Base-by-base conservation (phyloP, 2,797 vertebrate species). In the Ctenopoma multispine region DNA sequence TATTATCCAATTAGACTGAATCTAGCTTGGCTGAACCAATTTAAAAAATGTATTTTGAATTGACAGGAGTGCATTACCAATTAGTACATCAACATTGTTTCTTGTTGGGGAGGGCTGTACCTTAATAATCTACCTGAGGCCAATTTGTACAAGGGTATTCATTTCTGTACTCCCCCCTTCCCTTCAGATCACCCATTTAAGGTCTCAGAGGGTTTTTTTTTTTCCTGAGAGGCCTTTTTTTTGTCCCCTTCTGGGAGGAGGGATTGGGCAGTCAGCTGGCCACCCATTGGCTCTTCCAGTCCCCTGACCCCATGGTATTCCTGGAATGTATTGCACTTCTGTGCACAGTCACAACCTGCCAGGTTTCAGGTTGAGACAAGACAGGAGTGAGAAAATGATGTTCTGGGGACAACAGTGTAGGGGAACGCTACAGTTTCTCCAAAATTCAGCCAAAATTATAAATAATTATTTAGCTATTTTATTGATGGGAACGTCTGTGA, bases 321-420 rank as follows among this genome's bases (percentile, higher is more conserved):
- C 18, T 78, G 93, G 93, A 94, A 95, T 95, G 92, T 91, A 83
- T 92, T 75, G 68, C 82, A 85, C 85, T 90, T 82, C 86, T 88
- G 77, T 81, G 88, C 87, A 89, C 74, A 87, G 88, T 89, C 84
- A 80, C 85, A 88, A 92, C 89, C 89, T 91, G 90, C 86, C 85
- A 85, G 92, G 80, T 86, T 93, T 91, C 93, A 94, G 92, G 93
- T 94, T 92, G 90, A 91, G 90, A 94, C 92, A 93, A 90, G 90
- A 86, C 88, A 89, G 81, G 63, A 68, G 78, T 57, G 49, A 77
- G 68, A 88, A 40, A 40, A 40, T 4, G 12, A 69, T 69, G 77
- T 79, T 81, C 24, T 56, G n/a, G 58, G 67, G 55, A 65, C 58
- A 18, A 21, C 38, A 9, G 31, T 34, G 31, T n/a, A 31, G 17